Base-by-base conservation (phyloP, 2,888 invertebrate genomes). In the Drosophila incognita region DNA sequence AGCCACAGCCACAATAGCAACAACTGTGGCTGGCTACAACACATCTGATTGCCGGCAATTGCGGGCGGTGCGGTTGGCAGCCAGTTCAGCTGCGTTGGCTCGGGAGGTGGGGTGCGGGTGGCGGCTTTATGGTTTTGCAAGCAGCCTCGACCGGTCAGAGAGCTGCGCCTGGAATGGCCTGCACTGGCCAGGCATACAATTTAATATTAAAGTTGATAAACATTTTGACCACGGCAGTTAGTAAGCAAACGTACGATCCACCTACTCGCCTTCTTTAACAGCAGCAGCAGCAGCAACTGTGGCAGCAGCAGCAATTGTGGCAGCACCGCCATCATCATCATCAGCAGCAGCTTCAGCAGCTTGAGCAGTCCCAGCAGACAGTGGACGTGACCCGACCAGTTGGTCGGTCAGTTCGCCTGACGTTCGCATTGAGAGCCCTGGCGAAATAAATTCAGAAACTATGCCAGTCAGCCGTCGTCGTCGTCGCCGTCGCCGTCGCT, bases 161-260 rank as follows among this genome's bases (percentile, higher is more conserved):
- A 46, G 76, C 71, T 67, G 46, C 24, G 46, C 46, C 46, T 24
- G 46, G 46, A 24, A 24, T 46, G 42, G 49, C 27, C 72, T n/a
- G 56, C 24, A 63, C 52, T 49, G 63, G 65, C 61, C 73, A 71
- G 76, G 76, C 76, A 86, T 88, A 91, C 91, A 91, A 90, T 92
- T 92, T 92, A 91, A 92, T 92, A 91, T 91, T 90, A 91, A 85
- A 91, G 91, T 91, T 92, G 92, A 92, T 92, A 92, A 92, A 92
- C 87, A 91, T 90, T 92, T 92, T 91, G 88, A 87, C 74, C 87
- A 90, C 89, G 84, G 90, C 91, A 92, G 92, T 92, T 91, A 92
- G 93, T 92, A 91, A 92, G 90, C 92, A 92, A 92, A 92, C 92
- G 92, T 90, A 92, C 91, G 92, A 89, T 92, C 92, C 92, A 92